Evolutionary conservation across 2,113 vertebrate genomes (phyloP).

Genomic region (Drymodes brunneopygia): DNA sequence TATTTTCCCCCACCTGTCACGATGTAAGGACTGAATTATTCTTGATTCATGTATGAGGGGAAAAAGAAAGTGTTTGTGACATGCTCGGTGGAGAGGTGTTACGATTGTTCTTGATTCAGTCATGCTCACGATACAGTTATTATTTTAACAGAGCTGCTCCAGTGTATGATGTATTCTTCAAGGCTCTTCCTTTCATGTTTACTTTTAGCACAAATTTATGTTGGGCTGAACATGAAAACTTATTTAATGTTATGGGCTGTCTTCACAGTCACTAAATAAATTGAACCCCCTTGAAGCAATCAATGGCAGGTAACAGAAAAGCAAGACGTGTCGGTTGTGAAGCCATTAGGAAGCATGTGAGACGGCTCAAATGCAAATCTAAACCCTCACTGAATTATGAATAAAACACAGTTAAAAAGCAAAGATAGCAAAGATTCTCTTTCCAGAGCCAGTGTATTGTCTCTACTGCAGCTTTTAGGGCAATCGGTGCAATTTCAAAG

Average conservation of each 20-base stretch:
- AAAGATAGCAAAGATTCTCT: neutral
- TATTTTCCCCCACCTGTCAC: neutral
- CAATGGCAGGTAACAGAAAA: neutral
- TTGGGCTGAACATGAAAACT: neutral
- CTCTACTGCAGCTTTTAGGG: neutral
- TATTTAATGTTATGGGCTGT: neutral
- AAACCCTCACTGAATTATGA: neutral
- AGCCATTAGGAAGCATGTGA: neutral
- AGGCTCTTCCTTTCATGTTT: neutral
- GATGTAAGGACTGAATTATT: neutral
- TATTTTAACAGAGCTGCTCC: neutral
- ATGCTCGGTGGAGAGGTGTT: neutral
- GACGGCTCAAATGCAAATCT: neutral
- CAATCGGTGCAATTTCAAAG: neutral
- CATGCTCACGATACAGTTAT: neutral
- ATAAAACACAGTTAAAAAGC: neutral
- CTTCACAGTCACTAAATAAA: neutral
- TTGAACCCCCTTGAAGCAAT: neutral
- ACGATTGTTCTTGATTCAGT: slow-evolving; percentile 13
- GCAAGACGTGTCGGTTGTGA: neutral
- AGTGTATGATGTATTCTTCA: neutral
- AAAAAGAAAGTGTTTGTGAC: neutral
- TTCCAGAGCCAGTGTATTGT: neutral
- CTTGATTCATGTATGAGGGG: neutral
- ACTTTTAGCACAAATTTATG: slow-evolving; percentile 4